Percentiles rank a stretch among this genome's conserved stretches.
These are phyloP conservation scores for Anguilla marmorata DNA, from an alignment of 2,797 vertebrate genomes.

Conservation along the genomic window DNA sequence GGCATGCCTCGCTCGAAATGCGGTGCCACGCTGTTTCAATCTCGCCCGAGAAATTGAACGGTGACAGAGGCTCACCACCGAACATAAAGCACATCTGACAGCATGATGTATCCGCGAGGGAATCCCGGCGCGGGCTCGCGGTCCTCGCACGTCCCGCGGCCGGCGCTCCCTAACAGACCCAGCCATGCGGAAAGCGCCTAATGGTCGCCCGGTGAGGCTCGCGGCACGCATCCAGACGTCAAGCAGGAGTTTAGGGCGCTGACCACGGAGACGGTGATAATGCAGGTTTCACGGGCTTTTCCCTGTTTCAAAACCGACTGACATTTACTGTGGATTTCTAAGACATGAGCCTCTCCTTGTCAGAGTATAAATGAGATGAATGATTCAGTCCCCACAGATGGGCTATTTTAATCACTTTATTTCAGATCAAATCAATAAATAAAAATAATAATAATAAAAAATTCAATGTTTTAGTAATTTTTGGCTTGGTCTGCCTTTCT, in stretches of 20 bases:
- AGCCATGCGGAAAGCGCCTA: background rate
- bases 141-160: background rate
- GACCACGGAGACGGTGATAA: background rate
- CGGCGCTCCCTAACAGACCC: background rate
- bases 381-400: background rate
- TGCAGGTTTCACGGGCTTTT: background rate
- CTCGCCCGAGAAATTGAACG: background rate
- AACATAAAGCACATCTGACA: conserved; percentile 1
- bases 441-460: background rate
- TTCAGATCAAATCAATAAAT: background rate
- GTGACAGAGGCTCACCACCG: background rate
- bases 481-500: background rate
- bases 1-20: background rate
- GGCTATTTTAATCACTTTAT: background rate
- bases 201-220: background rate
- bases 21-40: conserved; percentile 6
- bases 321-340: background rate
- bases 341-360: background rate
- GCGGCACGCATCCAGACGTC: background rate
- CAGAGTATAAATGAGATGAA: background rate
- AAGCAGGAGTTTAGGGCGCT: background rate
- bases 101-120: background rate
- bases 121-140: background rate
- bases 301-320: background rate
- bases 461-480: background rate